Base-by-base conservation (phyloP, 2,113 vertebrate species). In the Ibidorhyncha struthersii region DNA sequence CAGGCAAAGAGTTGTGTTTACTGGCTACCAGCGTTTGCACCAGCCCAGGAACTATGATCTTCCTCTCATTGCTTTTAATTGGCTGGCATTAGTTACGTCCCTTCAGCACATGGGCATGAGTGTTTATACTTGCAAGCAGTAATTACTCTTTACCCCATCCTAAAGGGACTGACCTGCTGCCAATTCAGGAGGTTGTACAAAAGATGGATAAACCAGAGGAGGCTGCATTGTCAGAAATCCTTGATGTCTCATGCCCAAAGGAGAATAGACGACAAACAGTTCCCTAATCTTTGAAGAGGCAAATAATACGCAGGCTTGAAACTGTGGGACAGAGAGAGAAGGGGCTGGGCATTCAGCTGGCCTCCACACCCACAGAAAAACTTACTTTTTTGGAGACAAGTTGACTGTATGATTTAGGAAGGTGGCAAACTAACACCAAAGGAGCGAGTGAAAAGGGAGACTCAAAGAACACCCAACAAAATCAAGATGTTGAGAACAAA, bases 51-150 rank as follows among this genome's bases (percentile, higher is more conserved):
- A 94, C 73, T 89, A 69, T 74, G 72, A 89, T 82, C 82, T 66
- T 80, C 70, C 90, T 93, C 83, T 92, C 86, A 84, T 70, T 82
- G 78, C n/a, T 91, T 95, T 79, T 93, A 95, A 96, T 89, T 93
- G 96, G n/a, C 73, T 81, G 67, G 50, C 76, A 92, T 81, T 92
- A 88, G 58, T 93, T 92, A 56, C 38, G 93, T 88, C 62, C 72
- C 77, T 96, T 94, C 86, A 84, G 80, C 83, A 93, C 47, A 59
- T 43, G 55, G 29, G 47, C 38, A 84, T 67, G 73, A 79, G 11
- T 93, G 91, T 91, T 97, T 95, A 94, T 43, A 89, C 43, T 91
- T 82, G 47, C 41, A 89, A 93, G 69, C 52, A 84, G 55, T 71
- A 93, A 94, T 86, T 93, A 84, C 41, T 94, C 38, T 63, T 63